Evolutionary conservation across 2,888 invertebrate species (phyloP).

Genomic region (Habroteleia sp.): DNA sequence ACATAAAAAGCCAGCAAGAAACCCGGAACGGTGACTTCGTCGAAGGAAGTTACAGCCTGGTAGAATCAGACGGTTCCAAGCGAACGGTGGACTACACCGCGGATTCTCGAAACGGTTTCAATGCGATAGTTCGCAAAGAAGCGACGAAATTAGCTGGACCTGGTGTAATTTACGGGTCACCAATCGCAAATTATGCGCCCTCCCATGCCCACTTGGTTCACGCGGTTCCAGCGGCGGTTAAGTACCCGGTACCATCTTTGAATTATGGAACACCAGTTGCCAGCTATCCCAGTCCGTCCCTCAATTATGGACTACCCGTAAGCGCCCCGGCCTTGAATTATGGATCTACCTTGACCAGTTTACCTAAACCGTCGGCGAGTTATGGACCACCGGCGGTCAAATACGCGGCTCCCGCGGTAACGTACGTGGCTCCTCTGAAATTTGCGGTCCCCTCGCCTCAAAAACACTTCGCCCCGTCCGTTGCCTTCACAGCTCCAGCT

Average conservation of each 20-base stretch:
- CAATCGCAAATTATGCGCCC: slow-evolving; percentile 12
- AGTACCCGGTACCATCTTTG: slow-evolving; percentile 11
- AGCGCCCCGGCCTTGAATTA: slow-evolving; percentile 5
- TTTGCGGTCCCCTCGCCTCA: background rate
- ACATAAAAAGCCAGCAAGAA: slow-evolving; percentile 49
- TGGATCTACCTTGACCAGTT: background rate
- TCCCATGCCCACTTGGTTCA: slow-evolving; percentile 13
- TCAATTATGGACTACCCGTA: background rate
- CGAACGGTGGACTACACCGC: slow-evolving; percentile 77
- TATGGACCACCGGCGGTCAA: slow-evolving; percentile 1
- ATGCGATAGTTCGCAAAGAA: slow-evolving; percentile 77
- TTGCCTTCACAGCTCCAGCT: no score
- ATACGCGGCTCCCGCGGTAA: background rate
- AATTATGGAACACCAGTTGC: slow-evolving; percentile 19
- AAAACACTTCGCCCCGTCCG: no score
- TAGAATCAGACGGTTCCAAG: slow-evolving; percentile 47
- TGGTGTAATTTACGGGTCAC: slow-evolving; percentile 58
- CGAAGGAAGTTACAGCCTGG: slow-evolving; percentile 51
- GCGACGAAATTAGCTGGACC: slow-evolving; percentile 79
- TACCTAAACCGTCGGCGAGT: background rate
- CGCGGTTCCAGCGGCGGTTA: background rate
- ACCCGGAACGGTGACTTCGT: slow-evolving; percentile 43
- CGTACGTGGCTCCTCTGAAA: background rate
- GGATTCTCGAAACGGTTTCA: slow-evolving; percentile 76
- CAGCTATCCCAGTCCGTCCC: background rate